Evolutionary conservation across 2,888 invertebrate species (phyloP).

Genomic region (Plagodis pulveraria): DNA sequence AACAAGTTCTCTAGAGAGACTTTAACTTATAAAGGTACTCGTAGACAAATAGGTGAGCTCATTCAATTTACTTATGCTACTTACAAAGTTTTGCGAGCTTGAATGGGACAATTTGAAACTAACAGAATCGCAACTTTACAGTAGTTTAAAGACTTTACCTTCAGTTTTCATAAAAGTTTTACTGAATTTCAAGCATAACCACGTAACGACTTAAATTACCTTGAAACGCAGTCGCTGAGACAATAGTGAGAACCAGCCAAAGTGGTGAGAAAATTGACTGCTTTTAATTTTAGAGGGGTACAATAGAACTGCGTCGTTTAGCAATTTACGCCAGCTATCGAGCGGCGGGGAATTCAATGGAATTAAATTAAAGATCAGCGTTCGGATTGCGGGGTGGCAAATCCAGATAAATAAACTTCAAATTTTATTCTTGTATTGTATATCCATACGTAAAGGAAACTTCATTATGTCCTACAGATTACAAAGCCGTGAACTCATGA

Average conservation of each 20-base stretch:
- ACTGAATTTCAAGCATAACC: conserved; percentile 37
- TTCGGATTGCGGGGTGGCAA: conserved; percentile 44
- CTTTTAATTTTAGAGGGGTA: conserved; percentile 61
- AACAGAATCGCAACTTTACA: conserved; percentile 33
- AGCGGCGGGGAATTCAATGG: conserved; percentile 53
- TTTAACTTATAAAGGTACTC: conserved; percentile 17
- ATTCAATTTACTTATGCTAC: conserved; percentile 29
- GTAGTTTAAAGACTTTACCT: conserved; percentile 31
- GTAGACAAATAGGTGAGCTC: conserved; percentile 23
- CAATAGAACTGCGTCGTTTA: conserved; percentile 55
- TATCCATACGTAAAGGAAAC: no score
- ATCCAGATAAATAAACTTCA: conserved; percentile 42
- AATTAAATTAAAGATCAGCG: conserved; percentile 53
- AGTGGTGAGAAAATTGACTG: conserved; percentile 65
- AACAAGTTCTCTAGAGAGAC: conserved; percentile 1
- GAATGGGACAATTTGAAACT: conserved; percentile 28
- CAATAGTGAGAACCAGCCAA: conserved; percentile 43
- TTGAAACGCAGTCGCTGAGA: conserved; percentile 45
- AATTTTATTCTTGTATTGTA: conserved; percentile 4
- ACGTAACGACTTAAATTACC: conserved; percentile 54
- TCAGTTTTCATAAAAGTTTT: conserved; percentile 49
- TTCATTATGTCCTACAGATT: no score
- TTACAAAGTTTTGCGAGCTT: conserved; percentile 15
- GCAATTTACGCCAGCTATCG: conserved; percentile 60
- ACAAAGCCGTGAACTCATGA: no score